Base-by-base conservation (phyloP, 2,888 invertebrate genomes). In the Hedychridium roseum region DNA sequence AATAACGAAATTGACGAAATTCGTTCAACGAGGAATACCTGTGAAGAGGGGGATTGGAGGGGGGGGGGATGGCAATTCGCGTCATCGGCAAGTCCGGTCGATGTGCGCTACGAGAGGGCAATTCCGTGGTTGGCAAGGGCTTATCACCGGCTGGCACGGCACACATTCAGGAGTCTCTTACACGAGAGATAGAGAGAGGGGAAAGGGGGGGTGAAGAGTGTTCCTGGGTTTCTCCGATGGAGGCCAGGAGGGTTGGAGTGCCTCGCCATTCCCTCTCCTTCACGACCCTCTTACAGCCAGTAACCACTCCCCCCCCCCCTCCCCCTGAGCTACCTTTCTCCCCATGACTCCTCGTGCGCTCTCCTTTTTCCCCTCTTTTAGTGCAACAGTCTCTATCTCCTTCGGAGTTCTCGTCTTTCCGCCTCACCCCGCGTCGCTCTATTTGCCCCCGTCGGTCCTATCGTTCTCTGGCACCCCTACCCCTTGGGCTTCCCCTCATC, bases 61-160 rank as follows among this genome's bases (percentile, higher is more conserved):
- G n/a, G n/a, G n/a, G n/a, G n/a, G n/a, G n/a, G n/a, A n/a, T n/a
- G n/a, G 64, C 50, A 49, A 64, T 64, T 64, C 43, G 51, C 48
- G 62, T 57, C 64, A 54, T 57, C 63, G 54, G 60, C 53, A 58
- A 66, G 69, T 62, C 58, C 67, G 59, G 57, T 55, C 62, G 62
- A 66, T 65, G 57, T 70, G 59, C 59, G n/a, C n/a, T n/a, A n/a
- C n/a, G n/a, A n/a, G 56, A 53, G 50, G 69, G 70, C 61, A 70
- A 66, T 68, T 66, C 65, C 56, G 55, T 58, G 57, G 57, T 51
- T 61, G 59, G 56, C 58, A 58, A 60, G 60, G 66, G 64, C 64
- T 68, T 66, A 69, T 69, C 65, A 70, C 65, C 64, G 69, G 65
- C 61, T 70, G 65, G 66, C 66, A 68, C 64, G 70, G 57, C 55